A percentile compares a stretch with the other conserved stretches of the same genome.
Evolutionary conservation across 2,797 vertebrate genomes (phyloP).

Genomic region (Tachyglossus aculeatus): DNA sequence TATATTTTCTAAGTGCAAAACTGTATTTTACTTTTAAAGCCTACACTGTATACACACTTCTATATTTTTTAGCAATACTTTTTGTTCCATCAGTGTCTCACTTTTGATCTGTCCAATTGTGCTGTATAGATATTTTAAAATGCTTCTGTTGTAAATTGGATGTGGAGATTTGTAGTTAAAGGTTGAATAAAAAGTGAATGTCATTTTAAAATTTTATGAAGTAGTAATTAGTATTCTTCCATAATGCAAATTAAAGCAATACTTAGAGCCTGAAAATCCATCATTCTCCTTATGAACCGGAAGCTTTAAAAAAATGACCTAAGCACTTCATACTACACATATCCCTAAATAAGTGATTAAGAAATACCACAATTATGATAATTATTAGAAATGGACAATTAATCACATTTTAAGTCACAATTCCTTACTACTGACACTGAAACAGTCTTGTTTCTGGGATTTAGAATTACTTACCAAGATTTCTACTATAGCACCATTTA

Average conservation of each 20-base stretch:
- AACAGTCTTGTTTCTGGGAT: too few relatives aligned
- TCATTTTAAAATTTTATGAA: background rate
- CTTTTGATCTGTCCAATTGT: too few relatives aligned
- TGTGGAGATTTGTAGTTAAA: background rate
- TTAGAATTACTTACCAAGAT: too few relatives aligned
- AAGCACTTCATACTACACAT: background rate
- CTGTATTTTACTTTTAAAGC: background rate
- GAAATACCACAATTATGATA: slow-evolving; percentile 5
- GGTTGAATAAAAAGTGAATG: background rate
- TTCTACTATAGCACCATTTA: too few relatives aligned
- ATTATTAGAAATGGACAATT: too few relatives aligned
- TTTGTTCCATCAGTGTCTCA: background rate
- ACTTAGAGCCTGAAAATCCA: slow-evolving; percentile 7
- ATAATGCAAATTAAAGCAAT: background rate
- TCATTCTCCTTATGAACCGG: background rate
- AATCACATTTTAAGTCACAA: too few relatives aligned
- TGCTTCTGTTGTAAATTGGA: background rate
- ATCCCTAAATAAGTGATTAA: background rate
- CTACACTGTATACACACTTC: background rate
- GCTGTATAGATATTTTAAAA: background rate
- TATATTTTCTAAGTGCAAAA: slow-evolving; percentile 11
- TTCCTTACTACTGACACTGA: too few relatives aligned
- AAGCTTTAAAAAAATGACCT: background rate
- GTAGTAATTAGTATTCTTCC: background rate
- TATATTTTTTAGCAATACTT: background rate